Percentiles rank a stretch among this genome's conserved stretches.
These are phyloP conservation scores for Melitaea athalia DNA, from an alignment of 2,888 invertebrate genomes.

Conservation along the genomic window DNA sequence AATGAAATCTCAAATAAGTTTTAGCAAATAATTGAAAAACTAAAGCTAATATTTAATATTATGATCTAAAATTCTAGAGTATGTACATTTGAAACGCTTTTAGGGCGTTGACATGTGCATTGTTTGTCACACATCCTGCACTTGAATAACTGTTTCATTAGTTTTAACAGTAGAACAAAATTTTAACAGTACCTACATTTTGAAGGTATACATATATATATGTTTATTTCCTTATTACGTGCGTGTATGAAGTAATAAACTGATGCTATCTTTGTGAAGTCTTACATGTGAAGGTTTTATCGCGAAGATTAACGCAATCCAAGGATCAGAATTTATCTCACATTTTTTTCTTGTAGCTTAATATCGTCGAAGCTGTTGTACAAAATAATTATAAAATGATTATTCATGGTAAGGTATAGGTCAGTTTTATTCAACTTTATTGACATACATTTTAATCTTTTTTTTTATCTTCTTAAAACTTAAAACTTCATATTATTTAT, in stretches of 20 bases:
- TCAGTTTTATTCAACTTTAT: not conserved
- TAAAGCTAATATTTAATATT: constrained; percentile 53
- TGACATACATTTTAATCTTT: too few relatives aligned
- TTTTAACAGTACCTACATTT: constrained; percentile 24
- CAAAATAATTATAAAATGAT: not conserved
- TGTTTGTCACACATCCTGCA: constrained; percentile 36
- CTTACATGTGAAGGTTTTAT: constrained; percentile 5
- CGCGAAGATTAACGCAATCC: constrained; percentile 10
- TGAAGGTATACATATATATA: not conserved
- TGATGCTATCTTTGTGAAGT: not conserved
- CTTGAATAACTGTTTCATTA: constrained; percentile 32
- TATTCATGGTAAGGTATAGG: not conserved
- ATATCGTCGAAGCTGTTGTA: constrained; percentile 5
- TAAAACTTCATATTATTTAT: too few relatives aligned
- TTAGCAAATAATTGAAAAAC: constrained; percentile 11
- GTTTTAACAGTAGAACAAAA: too few relatives aligned
- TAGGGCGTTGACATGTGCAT: constrained; percentile 59
- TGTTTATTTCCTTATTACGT: not conserved
- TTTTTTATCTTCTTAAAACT: too few relatives aligned
- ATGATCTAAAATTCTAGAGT: constrained; percentile 55
- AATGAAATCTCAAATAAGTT: not conserved
- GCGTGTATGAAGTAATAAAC: not conserved
- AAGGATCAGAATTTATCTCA: constrained; percentile 10
- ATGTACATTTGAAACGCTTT: constrained; percentile 45
- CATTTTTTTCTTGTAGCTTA: constrained; percentile 19